A percentile compares a stretch with the other conserved stretches of the same genome.
Evolutionary conservation across 2,888 invertebrate genomes (phyloP).

Genomic region (Lissonota sp.): DNA sequence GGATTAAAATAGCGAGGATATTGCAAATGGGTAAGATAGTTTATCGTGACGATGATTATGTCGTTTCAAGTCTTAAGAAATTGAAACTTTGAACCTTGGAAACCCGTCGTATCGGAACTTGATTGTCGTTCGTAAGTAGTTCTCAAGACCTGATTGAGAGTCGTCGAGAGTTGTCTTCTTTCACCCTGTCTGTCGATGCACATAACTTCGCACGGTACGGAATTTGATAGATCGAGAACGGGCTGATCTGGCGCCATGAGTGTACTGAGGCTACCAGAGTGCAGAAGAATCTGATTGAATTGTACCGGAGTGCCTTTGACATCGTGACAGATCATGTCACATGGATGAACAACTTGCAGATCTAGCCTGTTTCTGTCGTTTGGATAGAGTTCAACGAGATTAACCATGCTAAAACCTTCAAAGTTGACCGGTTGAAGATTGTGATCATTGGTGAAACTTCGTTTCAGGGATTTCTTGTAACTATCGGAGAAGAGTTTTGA

Average conservation of each 20-base stretch:
- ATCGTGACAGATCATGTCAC: conserved; percentile 70
- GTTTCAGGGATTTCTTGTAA: conserved; percentile 66
- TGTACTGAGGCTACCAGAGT: conserved; percentile 62
- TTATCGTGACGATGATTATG: conserved; percentile 4
- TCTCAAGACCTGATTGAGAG: conserved; percentile 61
- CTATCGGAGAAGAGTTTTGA: conserved; percentile 67
- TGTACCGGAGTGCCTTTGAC: conserved; percentile 65
- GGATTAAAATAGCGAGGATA: background rate
- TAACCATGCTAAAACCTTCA: conserved; percentile 68
- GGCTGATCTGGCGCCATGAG: conserved; percentile 69
- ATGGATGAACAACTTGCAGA: conserved; percentile 68
- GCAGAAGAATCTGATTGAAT: conserved; percentile 65
- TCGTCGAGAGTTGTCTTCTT: conserved; percentile 60
- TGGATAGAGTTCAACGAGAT: conserved; percentile 66
- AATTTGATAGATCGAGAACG: conserved; percentile 65
- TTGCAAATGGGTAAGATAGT: background rate
- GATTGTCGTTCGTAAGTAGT: conserved; percentile 40
- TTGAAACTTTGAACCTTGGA: conserved; percentile 64
- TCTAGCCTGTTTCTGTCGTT: conserved; percentile 59
- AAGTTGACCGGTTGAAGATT: conserved; percentile 66
- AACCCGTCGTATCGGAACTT: conserved; percentile 39
- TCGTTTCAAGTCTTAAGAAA: conserved; percentile 29
- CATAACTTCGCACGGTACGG: conserved; percentile 66
- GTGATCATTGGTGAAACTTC: conserved; percentile 66
- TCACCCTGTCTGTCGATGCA: conserved; percentile 66